Percentiles rank a stretch among this genome's conserved stretches.
These are phyloP conservation scores for Morelia viridis DNA, from an alignment of 2,797 vertebrate genomes.

Conservation along the genomic window DNA sequence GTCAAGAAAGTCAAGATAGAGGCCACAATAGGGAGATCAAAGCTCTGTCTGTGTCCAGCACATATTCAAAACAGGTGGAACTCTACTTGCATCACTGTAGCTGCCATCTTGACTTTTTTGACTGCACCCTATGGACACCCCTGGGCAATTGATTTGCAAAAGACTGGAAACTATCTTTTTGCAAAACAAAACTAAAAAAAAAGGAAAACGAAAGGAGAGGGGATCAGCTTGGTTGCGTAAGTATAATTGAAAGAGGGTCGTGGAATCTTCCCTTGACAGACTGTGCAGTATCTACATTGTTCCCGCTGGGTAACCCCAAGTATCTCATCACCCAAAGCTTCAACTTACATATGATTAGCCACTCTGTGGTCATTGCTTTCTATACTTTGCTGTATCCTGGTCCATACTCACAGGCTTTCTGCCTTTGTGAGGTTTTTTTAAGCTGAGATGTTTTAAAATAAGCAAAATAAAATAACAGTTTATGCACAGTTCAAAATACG, in stretches of 20 bases:
- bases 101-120: neutral
- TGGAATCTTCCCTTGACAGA: conserved; percentile 24
- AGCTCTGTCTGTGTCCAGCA: neutral
- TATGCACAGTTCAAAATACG: conserved; percentile 18
- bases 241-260: conserved; percentile 28
- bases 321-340: conserved; percentile 30
- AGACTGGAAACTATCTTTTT: neutral
- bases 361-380: conserved; percentile 26
- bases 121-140: neutral
- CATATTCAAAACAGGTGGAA: neutral
- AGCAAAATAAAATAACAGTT: accelerated
- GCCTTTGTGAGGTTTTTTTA: conserved; percentile 19
- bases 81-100: neutral
- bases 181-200: conserved; percentile 29
- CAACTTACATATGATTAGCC: conserved; percentile 25
- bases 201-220: neutral
- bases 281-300: conserved; percentile 26
- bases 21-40: neutral
- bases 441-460: conserved; percentile 2
- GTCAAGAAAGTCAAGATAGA: neutral
- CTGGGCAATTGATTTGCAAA: neutral
- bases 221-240: neutral
- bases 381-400: neutral
- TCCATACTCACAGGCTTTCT: neutral
- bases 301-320: neutral